Evolutionary conservation across 2,113 vertebrate species (phyloP).

Genomic region (Struthio camelus): DNA sequence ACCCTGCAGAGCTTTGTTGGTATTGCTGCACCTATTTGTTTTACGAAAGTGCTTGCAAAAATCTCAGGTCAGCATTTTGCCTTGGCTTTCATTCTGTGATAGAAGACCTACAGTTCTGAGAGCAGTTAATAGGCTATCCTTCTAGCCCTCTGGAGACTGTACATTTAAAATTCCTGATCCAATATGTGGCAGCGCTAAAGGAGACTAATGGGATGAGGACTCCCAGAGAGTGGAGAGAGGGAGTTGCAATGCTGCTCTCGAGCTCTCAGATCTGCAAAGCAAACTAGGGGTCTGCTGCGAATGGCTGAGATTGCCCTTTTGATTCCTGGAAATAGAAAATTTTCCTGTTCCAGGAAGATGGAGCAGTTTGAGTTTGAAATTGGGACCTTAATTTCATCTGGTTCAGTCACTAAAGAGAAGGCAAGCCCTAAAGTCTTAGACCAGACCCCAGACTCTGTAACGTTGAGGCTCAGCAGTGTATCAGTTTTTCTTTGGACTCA

Average conservation of each 20-base stretch:
- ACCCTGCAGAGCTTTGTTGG: not conserved
- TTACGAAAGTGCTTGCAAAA: not conserved
- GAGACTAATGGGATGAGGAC: not conserved
- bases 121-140: not conserved
- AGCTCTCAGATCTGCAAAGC: not conserved
- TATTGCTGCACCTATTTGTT: not conserved
- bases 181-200: not conserved
- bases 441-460: not conserved
- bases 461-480: not conserved
- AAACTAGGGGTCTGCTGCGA: not conserved
- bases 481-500: not conserved
- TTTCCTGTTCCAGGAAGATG: not conserved
- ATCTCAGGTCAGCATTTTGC: not conserved
- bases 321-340: not conserved
- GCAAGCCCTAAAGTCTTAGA: not conserved
- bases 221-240: not conserved
- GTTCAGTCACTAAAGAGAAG: not conserved
- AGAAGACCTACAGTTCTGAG: not conserved
- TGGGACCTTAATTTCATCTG: not conserved
- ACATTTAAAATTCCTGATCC: not conserved
- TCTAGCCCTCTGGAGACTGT: not conserved
- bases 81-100: fast-evolving
- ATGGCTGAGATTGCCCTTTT: not conserved
- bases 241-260: not conserved
- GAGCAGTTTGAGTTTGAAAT: not conserved